Conservation (phyloP, 2,888 invertebrate species). For the Fissipunctia ypsillon region DNA sequence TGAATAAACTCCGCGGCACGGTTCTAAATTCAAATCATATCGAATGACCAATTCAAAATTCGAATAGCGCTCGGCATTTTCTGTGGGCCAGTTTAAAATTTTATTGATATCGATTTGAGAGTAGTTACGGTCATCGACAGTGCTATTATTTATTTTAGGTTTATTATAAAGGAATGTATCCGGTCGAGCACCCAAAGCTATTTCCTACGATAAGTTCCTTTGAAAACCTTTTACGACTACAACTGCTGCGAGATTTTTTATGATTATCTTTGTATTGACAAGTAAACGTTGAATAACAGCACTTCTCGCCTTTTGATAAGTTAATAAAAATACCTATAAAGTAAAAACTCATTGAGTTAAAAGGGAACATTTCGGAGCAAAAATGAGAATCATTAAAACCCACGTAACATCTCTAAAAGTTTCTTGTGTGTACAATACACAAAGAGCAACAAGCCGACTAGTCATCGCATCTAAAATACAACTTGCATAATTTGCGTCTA, state of each 20-base stretch:
- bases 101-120: slow-evolving; percentile 61
- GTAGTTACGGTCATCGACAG: slow-evolving; percentile 47
- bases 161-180: slow-evolving; percentile 34
- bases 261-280: slow-evolving; percentile 20
- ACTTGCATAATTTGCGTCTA: slow-evolving; percentile 55
- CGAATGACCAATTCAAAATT: slow-evolving; percentile 75
- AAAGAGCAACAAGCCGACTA: slow-evolving; percentile 42
- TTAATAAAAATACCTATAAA: slow-evolving; percentile 13
- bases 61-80: slow-evolving; percentile 72
- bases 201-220: slow-evolving; percentile 19
- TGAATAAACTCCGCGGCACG: slow-evolving; percentile 75
- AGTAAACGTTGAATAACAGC: slow-evolving; percentile 17
- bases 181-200: slow-evolving; percentile 4
- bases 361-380: neutral
- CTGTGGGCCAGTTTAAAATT: slow-evolving; percentile 58
- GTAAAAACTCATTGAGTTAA: slow-evolving; percentile 2
- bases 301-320: slow-evolving; percentile 16
- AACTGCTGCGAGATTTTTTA: slow-evolving; percentile 27
- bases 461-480: slow-evolving; percentile 54
- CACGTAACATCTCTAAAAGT: slow-evolving; percentile 23
- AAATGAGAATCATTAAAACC: slow-evolving; percentile 1
- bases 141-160: slow-evolving; percentile 55
- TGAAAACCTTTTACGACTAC: slow-evolving; percentile 40
- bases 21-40: slow-evolving; percentile 78
- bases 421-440: slow-evolving; percentile 23